Conservation (phyloP, 2,797 vertebrate genomes). For the Rhyacichthys aspro region DNA sequence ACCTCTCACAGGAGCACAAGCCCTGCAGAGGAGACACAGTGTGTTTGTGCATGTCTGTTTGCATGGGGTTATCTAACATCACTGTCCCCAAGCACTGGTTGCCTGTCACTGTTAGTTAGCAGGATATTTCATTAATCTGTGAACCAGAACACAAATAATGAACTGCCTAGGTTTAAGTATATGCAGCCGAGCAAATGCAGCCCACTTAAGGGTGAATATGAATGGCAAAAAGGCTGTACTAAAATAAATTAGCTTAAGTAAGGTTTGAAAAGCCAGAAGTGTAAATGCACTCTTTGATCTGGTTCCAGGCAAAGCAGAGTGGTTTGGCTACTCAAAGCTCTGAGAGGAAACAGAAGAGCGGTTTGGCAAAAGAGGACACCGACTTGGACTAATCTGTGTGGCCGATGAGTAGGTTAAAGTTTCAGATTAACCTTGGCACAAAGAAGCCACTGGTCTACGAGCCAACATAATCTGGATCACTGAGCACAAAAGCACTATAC, state of each 20-base stretch:
- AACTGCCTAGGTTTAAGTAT: constrained; percentile 12
- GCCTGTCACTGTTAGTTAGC: constrained; percentile 64
- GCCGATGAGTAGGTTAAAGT: constrained; percentile 55
- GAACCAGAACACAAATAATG: constrained; percentile 35
- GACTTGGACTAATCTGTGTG: constrained; percentile 43
- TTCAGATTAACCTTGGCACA: constrained; percentile 60
- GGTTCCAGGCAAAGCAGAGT: constrained; percentile 14
- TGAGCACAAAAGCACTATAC: constrained; percentile 12
- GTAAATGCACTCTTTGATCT: constrained; percentile 15
- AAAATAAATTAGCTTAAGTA: neutral
- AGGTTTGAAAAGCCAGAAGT: neutral
- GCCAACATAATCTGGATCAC: constrained; percentile 30
- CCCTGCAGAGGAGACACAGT: constrained; percentile 32
- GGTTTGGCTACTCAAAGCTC: constrained; percentile 32
- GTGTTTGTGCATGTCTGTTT: constrained; percentile 19
- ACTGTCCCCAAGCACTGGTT: constrained; percentile 41
- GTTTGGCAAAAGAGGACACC: constrained; percentile 27
- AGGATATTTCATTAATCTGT: constrained; percentile 39
- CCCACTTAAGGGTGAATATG: neutral
- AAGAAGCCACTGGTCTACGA: constrained; percentile 17
- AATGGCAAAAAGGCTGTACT: neutral
- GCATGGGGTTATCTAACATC: constrained; percentile 45
- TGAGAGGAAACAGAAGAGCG: constrained; percentile 54
- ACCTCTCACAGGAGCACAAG: constrained; percentile 54
- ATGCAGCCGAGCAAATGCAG: neutral